These are phyloP conservation scores for Apoderus coryli DNA, from an alignment of 2,888 invertebrate genomes.

Conservation along the genomic window DNA sequence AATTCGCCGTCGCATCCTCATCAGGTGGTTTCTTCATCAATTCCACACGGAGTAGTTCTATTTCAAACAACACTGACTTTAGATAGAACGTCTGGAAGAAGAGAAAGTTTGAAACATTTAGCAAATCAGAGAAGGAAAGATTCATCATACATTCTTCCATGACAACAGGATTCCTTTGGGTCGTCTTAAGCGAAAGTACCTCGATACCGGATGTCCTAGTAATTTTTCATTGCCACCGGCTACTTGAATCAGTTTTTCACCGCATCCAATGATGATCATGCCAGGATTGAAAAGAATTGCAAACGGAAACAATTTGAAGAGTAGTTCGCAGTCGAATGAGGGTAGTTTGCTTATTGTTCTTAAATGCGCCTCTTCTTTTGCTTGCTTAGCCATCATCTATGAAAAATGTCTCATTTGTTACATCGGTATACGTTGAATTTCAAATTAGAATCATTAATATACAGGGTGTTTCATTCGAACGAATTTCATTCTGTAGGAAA, in stretches of 20 bases:
- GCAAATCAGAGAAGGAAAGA: too few species aligned
- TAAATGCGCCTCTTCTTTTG: slow-evolving; percentile 24
- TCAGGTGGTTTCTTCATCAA: too few species aligned
- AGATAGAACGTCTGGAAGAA: slow-evolving; percentile 54
- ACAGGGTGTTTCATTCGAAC: too few species aligned
- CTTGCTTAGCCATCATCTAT: slow-evolving; percentile 25
- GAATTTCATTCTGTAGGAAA: too few species aligned
- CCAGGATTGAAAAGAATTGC: slow-evolving; percentile 63
- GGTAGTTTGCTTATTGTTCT: slow-evolving; percentile 33
- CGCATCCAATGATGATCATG: slow-evolving; percentile 63
- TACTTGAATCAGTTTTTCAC: slow-evolving; percentile 60
- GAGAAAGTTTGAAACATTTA: too few species aligned
- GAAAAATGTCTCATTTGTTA: too few species aligned
- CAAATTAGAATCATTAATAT: too few species aligned
- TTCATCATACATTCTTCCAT: slow-evolving; percentile 72
- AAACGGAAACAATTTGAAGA: slow-evolving; percentile 77
- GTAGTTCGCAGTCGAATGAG: slow-evolving; percentile 52
- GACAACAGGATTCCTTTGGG: slow-evolving; percentile 70
- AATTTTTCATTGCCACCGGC: slow-evolving; percentile 41
- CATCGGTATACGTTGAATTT: too few species aligned
- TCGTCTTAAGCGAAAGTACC: slow-evolving; percentile 61
- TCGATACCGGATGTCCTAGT: slow-evolving; percentile 49
- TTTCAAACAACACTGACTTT: slow-evolving; percentile 72
- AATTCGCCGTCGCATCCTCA: slow-evolving; percentile 4
- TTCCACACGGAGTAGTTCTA: slow-evolving; percentile 51